These are phyloP conservation scores for Macrosiphum euphorbiae DNA, from an alignment of 2,888 invertebrate species.

Conservation along the genomic window DNA sequence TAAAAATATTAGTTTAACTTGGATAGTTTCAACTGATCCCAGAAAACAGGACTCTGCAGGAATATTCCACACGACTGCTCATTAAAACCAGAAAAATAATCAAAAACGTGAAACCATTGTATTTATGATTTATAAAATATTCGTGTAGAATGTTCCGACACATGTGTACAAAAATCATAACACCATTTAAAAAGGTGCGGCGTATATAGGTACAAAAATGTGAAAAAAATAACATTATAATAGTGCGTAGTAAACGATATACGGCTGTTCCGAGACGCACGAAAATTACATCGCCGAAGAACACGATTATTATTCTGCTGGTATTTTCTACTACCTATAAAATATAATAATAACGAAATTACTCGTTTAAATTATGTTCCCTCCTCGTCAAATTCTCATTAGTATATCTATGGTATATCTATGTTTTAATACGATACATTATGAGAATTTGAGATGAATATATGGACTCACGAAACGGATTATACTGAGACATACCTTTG, in stretches of 20 bases:
- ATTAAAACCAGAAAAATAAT: background rate
- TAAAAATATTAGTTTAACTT: background rate
- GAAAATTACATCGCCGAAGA: constrained; percentile 7
- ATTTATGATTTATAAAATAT: background rate
- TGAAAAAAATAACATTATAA: background rate
- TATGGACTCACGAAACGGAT: constrained; percentile 3
- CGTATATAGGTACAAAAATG: background rate
- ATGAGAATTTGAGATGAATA: background rate
- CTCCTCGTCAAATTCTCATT: constrained; percentile 49
- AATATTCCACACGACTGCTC: background rate
- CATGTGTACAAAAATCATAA: constrained; percentile 38
- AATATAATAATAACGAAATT: constrained; percentile 57
- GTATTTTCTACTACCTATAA: background rate
- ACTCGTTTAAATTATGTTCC: constrained; percentile 51
- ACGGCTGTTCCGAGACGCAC: background rate
- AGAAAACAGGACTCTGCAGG: background rate
- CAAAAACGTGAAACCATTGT: background rate
- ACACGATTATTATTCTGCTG: background rate
- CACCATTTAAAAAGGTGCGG: background rate
- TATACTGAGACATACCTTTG: background rate
- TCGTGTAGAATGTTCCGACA: constrained; percentile 1
- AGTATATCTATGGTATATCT: background rate
- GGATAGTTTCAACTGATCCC: background rate
- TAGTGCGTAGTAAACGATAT: constrained; percentile 29
- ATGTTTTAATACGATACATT: constrained; percentile 10